phyloP scores from a whole-genome alignment of 2,113 vertebrate genomes.

The Ammospiza caudacuta region DNA sequence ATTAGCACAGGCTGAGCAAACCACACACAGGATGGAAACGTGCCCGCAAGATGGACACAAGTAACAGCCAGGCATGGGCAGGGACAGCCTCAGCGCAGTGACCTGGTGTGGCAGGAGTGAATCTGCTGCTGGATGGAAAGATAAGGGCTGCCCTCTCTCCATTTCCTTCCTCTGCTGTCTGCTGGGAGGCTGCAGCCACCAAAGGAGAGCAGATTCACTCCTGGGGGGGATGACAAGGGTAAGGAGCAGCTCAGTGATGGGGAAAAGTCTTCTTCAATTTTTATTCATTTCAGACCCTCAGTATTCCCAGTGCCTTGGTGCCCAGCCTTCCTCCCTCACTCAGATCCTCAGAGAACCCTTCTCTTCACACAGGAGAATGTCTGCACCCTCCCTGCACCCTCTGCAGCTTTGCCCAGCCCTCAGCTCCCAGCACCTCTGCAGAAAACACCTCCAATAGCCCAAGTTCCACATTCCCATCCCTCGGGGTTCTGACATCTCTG shows the following conservation, averaged over 20 bases:
- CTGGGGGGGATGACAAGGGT: not conserved
- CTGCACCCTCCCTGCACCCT: not conserved
- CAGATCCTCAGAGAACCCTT: not conserved
- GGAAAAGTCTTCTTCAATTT: not conserved
- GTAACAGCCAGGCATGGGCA: not conserved
- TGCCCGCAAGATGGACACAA: not conserved
- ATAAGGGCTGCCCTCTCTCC: not conserved
- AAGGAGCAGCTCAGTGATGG: not conserved
- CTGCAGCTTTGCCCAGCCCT: not conserved
- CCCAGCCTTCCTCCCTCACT: not conserved
- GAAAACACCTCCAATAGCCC: not conserved
- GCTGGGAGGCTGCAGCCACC: not conserved
- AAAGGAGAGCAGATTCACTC: not conserved
- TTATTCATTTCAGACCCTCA: not conserved
- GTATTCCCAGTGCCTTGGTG: not conserved
- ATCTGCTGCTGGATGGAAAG: not conserved
- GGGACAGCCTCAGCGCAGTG: not conserved
- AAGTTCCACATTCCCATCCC: not conserved
- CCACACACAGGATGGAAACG: not conserved
- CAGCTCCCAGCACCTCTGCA: not conserved
- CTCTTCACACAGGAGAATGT: not conserved
- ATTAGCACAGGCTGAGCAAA: slow-evolving; percentile 71
- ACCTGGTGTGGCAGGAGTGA: not conserved
- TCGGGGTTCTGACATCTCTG: not conserved
- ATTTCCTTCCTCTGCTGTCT: not conserved